Percentiles rank a stretch among this genome's conserved stretches.
These are phyloP conservation scores for Drosophila aldrichi DNA, from an alignment of 2,888 invertebrate genomes.

Conservation along the genomic window DNA sequence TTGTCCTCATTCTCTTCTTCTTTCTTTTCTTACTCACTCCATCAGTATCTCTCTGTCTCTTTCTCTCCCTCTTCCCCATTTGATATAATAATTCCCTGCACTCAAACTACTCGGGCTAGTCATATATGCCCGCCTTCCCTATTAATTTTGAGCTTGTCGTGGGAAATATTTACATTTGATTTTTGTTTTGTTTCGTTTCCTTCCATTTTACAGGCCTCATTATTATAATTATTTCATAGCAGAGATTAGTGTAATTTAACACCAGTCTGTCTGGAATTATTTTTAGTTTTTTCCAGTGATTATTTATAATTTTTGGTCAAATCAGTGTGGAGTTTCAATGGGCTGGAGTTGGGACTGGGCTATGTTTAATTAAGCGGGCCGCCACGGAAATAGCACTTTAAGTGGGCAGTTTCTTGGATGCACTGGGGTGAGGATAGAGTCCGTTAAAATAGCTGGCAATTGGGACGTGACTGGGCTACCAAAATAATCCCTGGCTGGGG, in stretches of 20 bases:
- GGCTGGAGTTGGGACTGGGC: constrained; percentile 23
- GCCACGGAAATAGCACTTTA: constrained; percentile 78
- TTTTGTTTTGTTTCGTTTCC: background rate
- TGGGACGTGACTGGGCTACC: constrained; percentile 74
- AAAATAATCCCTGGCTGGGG: constrained; percentile 43
- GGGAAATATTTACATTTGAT: no score
- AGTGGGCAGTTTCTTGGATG: constrained; percentile 61
- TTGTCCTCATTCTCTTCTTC: background rate
- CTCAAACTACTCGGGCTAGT: background rate
- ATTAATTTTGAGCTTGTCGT: background rate
- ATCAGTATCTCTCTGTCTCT: no score
- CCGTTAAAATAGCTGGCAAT: constrained; percentile 75
- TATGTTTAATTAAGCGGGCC: constrained; percentile 69
- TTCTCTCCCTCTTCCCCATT: background rate
- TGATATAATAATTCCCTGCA: rapidly evolving
- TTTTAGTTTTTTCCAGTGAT: constrained; percentile 4
- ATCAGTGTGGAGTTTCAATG: background rate
- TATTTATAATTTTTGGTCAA: constrained; percentile 46
- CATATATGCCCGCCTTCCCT: background rate
- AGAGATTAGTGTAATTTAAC: background rate
- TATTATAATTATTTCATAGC: background rate
- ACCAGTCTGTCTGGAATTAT: background rate
- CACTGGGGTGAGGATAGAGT: constrained; percentile 12
- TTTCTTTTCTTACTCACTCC: background rate
- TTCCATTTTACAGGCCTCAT: no score